Percentiles rank a stretch among this genome's conserved stretches.
Conservation (phyloP, 2,888 invertebrate genomes). For the Nomada goodeniana region DNA sequence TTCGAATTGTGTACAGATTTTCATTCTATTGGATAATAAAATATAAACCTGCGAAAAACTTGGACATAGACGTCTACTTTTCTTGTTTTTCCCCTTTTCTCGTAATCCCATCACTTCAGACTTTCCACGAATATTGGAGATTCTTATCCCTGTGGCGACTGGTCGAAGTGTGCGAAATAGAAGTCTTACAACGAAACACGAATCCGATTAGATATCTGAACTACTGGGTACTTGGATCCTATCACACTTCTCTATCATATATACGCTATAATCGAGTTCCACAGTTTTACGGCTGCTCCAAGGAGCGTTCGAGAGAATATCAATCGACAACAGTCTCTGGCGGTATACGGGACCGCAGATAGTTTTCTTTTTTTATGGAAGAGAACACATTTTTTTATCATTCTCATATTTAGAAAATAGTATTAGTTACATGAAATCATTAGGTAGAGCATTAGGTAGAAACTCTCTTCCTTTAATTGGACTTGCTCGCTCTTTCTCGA, state of each 20-base stretch:
- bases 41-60: too few species aligned
- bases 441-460: neutral
- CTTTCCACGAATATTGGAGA: neutral
- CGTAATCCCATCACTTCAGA: neutral
- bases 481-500: neutral
- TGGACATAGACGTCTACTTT: too few species aligned
- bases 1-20: too few species aligned
- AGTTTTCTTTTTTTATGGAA: too few species aligned
- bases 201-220: constrained; percentile 61
- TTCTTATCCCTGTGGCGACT: neutral
- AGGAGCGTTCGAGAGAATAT: constrained; percentile 62
- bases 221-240: constrained; percentile 54
- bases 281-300: constrained; percentile 76
- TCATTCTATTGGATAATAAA: too few species aligned
- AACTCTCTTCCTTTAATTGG: neutral
- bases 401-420: neutral
- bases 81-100: too few species aligned
- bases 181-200: constrained; percentile 36
- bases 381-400: neutral
- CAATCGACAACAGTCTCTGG: constrained; percentile 3
- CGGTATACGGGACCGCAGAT: neutral
- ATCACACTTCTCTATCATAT: constrained; percentile 65
- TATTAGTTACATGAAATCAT: neutral
- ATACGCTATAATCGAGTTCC: constrained; percentile 70
- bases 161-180: constrained; percentile 2